Conservation (phyloP, 2,888 invertebrate genomes). For the Osedax frankpressi region DNA sequence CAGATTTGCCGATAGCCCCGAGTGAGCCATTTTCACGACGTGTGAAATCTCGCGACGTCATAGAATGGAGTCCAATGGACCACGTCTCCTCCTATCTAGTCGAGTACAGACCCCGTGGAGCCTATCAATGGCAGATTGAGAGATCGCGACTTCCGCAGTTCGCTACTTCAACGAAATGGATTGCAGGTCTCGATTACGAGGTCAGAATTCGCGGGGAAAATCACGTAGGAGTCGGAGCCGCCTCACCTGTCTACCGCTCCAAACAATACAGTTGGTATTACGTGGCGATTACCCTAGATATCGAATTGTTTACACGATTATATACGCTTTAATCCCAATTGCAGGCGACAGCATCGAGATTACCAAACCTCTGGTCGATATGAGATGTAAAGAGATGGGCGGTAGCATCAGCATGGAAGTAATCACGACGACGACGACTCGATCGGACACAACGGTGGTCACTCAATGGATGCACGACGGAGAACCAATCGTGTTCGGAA, state of each 20-base stretch:
- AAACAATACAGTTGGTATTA: not conserved
- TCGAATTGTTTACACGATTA: not conserved
- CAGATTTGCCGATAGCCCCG: not conserved
- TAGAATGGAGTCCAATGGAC: not conserved
- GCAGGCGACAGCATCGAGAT: not conserved
- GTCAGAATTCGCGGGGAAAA: not conserved
- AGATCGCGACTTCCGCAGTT: not conserved
- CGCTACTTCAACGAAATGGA: not conserved
- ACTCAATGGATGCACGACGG: not conserved
- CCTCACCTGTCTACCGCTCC: not conserved
- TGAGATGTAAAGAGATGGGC: not conserved
- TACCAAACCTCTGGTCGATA: not conserved
- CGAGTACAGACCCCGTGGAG: not conserved
- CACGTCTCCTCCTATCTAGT: not conserved
- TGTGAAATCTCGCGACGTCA: not conserved
- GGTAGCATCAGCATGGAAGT: not conserved
- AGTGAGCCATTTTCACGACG: not conserved
- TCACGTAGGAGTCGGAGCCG: not conserved
- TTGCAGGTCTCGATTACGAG: not conserved
- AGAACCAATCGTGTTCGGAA: not conserved
- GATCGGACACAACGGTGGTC: not conserved
- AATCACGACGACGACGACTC: not conserved
- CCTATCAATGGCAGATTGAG: not conserved
- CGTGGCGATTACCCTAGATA: not conserved
- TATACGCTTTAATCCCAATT: not conserved